These are phyloP conservation scores for Macrobrachium nipponense DNA, from an alignment of 1,140 invertebrate genomes.

Conservation along the genomic window DNA sequence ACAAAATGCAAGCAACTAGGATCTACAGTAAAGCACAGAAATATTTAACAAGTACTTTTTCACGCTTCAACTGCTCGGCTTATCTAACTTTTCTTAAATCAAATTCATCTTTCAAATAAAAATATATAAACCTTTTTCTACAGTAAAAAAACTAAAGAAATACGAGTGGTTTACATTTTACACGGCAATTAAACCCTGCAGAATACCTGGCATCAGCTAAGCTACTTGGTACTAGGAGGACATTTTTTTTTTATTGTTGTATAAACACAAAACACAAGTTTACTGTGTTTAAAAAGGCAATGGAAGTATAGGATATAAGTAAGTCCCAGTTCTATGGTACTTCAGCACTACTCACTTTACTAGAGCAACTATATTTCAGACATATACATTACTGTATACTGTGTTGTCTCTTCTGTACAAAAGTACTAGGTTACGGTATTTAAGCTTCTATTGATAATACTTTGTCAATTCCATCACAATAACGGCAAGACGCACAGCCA, in stretches of 20 bases:
- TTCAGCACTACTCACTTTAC: conserved; percentile 34
- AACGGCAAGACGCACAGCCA: conserved; percentile 3
- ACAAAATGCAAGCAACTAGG: conserved; percentile 42
- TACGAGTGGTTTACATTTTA: conserved; percentile 12
- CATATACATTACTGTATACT: conserved; percentile 17
- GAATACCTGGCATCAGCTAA: conserved; percentile 4
- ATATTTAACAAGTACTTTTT: background rate
- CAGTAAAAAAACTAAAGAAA: conserved; percentile 7
- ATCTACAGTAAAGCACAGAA: conserved; percentile 3
- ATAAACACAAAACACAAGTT: conserved; percentile 32
- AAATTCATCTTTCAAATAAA: background rate
- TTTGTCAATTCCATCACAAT: conserved; percentile 10
- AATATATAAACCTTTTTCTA: conserved; percentile 40
- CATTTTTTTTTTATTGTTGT: conserved; percentile 23
- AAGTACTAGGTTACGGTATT: background rate
- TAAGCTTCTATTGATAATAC: background rate
- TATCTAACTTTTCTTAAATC: background rate
- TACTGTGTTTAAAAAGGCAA: conserved; percentile 35
- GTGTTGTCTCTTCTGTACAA: conserved; percentile 22
- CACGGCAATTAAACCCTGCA: conserved; percentile 1
- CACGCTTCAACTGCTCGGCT: background rate
- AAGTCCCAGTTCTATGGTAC: conserved; percentile 22
- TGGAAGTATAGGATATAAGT: conserved; percentile 6
- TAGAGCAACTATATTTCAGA: conserved; percentile 27
- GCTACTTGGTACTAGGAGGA: conserved; percentile 30